phyloP scores from a whole-genome alignment of 37 sponge, comb jelly and placozoan genomes.

The Oopsacas minuta region DNA sequence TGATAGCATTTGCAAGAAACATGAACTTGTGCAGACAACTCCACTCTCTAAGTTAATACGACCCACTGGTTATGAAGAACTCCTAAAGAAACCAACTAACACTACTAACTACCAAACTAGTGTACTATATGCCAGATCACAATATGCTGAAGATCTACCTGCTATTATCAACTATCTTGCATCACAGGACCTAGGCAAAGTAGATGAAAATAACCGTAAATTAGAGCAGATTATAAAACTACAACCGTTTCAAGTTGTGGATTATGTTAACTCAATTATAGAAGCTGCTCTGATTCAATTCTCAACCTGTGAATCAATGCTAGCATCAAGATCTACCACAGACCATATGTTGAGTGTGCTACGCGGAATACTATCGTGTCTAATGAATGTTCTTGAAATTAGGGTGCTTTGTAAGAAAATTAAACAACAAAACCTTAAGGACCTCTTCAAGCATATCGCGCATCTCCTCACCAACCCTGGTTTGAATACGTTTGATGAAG shows the following conservation, averaged over 20 bases:
- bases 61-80: neutral
- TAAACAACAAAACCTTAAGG: neutral
- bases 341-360: neutral
- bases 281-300: neutral
- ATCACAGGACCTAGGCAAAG: neutral
- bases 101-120: conserved; percentile 2
- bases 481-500: neutral
- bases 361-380: neutral
- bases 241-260: conserved; percentile 6
- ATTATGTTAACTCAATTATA: neutral
- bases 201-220: neutral
- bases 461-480: neutral
- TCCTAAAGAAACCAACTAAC: neutral
- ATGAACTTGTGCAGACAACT: neutral
- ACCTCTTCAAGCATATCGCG: neutral
- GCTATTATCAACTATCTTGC: neutral
- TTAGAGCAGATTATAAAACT: neutral
- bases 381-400: neutral
- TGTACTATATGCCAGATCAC: neutral
- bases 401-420: neutral
- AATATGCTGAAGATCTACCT: conserved; percentile 8
- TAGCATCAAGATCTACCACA: neutral
- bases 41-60: neutral
- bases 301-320: neutral
- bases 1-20: neutral